Conservation (phyloP, 1,140 invertebrate species). For the Neodiprion pinetum region DNA sequence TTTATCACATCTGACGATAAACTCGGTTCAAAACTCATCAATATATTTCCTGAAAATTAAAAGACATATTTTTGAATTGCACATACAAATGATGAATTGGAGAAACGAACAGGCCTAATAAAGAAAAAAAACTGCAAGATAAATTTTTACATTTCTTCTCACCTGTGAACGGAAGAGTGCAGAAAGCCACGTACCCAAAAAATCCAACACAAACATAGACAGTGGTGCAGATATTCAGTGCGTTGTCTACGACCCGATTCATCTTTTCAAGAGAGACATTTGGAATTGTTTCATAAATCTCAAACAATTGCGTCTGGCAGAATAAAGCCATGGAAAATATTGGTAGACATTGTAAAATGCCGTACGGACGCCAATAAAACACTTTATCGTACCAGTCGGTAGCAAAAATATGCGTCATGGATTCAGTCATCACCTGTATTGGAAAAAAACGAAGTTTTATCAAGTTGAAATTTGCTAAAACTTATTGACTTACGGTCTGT, state of each 20-base stretch:
- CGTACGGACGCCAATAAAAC: conserved; percentile 83
- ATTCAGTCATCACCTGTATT: conserved; percentile 77
- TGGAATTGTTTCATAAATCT: conserved; percentile 90
- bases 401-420: conserved; percentile 73
- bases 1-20: conserved; percentile 87
- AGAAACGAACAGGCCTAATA: neutral
- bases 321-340: conserved; percentile 95
- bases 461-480: conserved; percentile 13
- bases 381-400: conserved; percentile 80
- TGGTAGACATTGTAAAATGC: conserved; percentile 88
- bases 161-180: conserved; percentile 76
- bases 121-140: conserved; percentile 11
- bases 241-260: conserved; percentile 84
- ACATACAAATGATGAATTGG: neutral
- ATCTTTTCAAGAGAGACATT: conserved; percentile 89
- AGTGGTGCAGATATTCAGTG: conserved; percentile 90
- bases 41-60: conserved; percentile 81
- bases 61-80: conserved; percentile 29
- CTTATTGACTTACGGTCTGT: neutral
- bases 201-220: conserved; percentile 89
- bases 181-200: conserved; percentile 95
- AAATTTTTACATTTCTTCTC: conserved; percentile 32
- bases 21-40: conserved; percentile 83
- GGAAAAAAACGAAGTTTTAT: conserved; percentile 35
- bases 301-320: conserved; percentile 97